These are phyloP conservation scores for Synchiropus splendidus DNA, from an alignment of 2,113 vertebrate genomes.

Conservation along the genomic window DNA sequence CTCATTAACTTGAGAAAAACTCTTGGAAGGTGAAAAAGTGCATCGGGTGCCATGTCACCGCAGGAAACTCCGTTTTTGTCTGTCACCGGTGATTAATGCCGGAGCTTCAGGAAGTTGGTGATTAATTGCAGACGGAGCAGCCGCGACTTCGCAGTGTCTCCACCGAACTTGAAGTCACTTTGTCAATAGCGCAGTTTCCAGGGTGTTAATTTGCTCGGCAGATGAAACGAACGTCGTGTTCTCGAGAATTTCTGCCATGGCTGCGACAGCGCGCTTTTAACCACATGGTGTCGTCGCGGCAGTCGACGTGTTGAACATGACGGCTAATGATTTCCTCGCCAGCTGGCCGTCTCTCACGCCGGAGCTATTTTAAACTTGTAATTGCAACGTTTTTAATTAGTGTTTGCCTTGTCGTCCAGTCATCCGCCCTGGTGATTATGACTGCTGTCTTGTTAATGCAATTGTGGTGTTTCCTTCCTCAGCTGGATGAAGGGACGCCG, in stretches of 20 bases:
- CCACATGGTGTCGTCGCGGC: conserved; percentile 1
- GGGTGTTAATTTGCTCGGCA: conserved; percentile 4
- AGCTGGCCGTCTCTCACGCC: neutral
- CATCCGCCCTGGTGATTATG: too few species aligned
- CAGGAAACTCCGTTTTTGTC: too few species aligned
- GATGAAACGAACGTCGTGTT: conserved; percentile 3
- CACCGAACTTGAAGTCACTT: conserved; percentile 7
- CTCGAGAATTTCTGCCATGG: conserved; percentile 1
- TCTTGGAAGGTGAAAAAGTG: too few species aligned
- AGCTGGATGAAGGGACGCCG: conserved; percentile 96
- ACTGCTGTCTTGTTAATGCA: too few species aligned
- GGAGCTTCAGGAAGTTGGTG: too few species aligned
- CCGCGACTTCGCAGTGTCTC: too few species aligned
- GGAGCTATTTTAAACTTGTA: conserved; percentile 19
- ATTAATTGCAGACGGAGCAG: too few species aligned
- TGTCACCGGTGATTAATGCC: too few species aligned
- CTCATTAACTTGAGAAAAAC: too few species aligned
- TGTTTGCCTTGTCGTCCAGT: conserved; percentile 3
- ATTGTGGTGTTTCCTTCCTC: neutral
- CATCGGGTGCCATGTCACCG: too few species aligned
- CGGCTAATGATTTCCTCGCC: conserved; percentile 1
- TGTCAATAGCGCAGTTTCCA: conserved; percentile 3
- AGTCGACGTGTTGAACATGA: conserved; percentile 3
- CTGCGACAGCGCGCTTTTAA: neutral
- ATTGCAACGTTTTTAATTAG: conserved; percentile 19